These are phyloP conservation scores for Sepioteuthis lessoniana DNA, from an alignment of 2,888 invertebrate species.

Conservation along the genomic window DNA sequence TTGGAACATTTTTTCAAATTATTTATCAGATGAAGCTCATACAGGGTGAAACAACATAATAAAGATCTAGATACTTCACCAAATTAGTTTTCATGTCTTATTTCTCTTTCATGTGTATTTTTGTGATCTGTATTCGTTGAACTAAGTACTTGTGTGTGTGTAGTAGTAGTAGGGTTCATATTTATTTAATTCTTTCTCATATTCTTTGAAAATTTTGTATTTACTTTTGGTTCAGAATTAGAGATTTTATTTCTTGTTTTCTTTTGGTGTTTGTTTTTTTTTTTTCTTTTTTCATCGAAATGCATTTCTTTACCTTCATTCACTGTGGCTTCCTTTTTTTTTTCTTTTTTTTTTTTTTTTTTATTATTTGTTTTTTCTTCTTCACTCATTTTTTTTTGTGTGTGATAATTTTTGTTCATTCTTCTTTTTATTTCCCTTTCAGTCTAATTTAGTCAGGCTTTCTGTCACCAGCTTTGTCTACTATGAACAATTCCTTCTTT, in stretches of 20 bases:
- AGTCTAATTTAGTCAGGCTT: slow-evolving; percentile 4
- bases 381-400: background rate
- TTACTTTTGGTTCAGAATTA: background rate
- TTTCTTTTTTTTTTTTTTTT: background rate
- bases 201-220: background rate
- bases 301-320: background rate
- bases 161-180: background rate
- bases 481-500: background rate
- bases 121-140: background rate
- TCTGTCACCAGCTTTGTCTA: background rate
- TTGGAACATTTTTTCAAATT: too few species aligned
- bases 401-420: background rate
- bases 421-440: background rate
- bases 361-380: background rate
- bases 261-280: background rate
- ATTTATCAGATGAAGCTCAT: too few species aligned
- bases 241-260: background rate
- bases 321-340: background rate
- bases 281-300: background rate
- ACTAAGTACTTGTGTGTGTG: too few species aligned
- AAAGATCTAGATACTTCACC: too few species aligned
- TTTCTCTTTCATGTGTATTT: background rate
- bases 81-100: too few species aligned
- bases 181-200: background rate
- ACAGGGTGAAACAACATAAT: too few species aligned